These are phyloP conservation scores for Babylonia areolata DNA, from an alignment of 1,140 invertebrate species.

Conservation along the genomic window DNA sequence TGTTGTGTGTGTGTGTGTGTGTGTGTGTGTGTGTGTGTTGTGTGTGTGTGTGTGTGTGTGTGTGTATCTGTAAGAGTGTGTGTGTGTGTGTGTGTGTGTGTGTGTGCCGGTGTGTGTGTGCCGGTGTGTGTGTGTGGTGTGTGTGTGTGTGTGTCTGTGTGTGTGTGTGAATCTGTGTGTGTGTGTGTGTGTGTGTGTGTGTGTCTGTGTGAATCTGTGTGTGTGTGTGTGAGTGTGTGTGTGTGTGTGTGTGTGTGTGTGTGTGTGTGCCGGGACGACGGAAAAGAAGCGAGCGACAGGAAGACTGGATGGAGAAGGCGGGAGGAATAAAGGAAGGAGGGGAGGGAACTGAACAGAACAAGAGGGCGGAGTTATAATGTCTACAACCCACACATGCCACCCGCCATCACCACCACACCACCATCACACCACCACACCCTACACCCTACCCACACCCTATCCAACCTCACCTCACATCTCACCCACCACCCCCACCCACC, in stretches of 20 bases:
- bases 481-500: neutral
- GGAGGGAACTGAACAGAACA: neutral
- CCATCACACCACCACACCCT: too few relatives aligned
- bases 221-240: neutral
- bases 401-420: neutral
- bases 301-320: neutral
- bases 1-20: slow-evolving; percentile 15
- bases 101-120: too few relatives aligned
- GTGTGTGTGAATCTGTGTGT: slow-evolving; percentile 13
- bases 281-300: too few relatives aligned
- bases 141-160: too few relatives aligned
- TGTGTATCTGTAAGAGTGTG: neutral
- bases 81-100: neutral
- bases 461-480: neutral
- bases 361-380: neutral
- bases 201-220: neutral
- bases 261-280: too few relatives aligned
- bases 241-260: too few relatives aligned
- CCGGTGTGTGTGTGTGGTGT: too few relatives aligned
- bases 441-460: neutral
- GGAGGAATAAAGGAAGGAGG: neutral
- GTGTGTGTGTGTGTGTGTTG: neutral
- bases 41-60: neutral
- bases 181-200: neutral
- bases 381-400: neutral